A percentile compares a stretch with the other conserved stretches of the same genome.
Evolutionary conservation across 2,888 invertebrate genomes (phyloP).

Genomic region (Cactoblastis cactorum): DNA sequence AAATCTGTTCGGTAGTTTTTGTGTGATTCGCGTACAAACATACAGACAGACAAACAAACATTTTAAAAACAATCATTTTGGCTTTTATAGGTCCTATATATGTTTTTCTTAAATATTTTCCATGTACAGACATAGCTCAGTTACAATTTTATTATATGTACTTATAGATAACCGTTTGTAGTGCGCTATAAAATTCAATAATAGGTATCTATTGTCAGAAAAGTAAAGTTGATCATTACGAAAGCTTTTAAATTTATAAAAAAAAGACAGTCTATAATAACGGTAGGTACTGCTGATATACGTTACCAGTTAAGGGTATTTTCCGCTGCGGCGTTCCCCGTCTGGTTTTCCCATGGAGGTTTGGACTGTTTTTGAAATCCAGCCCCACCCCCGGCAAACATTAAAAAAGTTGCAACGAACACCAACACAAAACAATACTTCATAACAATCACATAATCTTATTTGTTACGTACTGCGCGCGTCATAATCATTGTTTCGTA

Average conservation of each 20-base stretch:
- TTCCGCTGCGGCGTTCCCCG: slow-evolving; percentile 35
- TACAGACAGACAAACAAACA: too few species aligned
- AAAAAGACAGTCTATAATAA: neutral
- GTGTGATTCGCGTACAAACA: too few species aligned
- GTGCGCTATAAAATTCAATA: too few species aligned
- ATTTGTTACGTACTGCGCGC: slow-evolving; percentile 5
- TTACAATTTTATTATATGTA: too few species aligned
- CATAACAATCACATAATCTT: slow-evolving; percentile 18
- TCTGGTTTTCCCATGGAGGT: slow-evolving; percentile 61
- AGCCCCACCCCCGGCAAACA: slow-evolving; percentile 70
- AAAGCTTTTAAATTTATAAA: neutral
- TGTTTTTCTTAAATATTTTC: too few species aligned
- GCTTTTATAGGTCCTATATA: too few species aligned
- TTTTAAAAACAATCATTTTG: too few species aligned
- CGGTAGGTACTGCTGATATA: neutral
- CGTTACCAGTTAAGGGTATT: slow-evolving; percentile 50
- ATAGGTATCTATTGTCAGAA: too few species aligned
- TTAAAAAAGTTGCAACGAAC: slow-evolving; percentile 27
- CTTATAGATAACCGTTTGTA: too few species aligned
- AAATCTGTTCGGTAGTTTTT: too few species aligned
- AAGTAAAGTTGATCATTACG: too few species aligned
- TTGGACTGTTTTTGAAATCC: slow-evolving; percentile 69
- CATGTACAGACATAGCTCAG: too few species aligned
- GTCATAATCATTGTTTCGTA: slow-evolving; percentile 29
- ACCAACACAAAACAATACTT: neutral